Evolutionary conservation across 2,797 vertebrate genomes (phyloP).

Genomic region (Malacoraja senta): DNA sequence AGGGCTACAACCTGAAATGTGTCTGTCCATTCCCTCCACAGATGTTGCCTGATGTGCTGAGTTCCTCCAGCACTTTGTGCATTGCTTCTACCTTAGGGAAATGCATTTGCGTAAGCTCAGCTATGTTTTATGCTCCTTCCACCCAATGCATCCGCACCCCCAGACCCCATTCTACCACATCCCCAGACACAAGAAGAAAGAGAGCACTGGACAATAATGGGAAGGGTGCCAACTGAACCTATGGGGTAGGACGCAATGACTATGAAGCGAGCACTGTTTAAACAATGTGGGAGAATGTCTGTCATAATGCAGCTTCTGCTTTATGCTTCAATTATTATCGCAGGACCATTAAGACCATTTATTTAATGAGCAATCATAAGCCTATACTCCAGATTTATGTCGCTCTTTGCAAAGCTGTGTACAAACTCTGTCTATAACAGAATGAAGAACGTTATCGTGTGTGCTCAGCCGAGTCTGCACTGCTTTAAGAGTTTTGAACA

Average conservation of each 20-base stretch:
- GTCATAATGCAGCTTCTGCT: neutral
- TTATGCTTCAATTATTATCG: neutral
- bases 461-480: neutral
- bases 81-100: too few species aligned
- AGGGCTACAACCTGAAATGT: too few species aligned
- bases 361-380: neutral
- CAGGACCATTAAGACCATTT: neutral
- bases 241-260: too few species aligned
- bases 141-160: neutral
- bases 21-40: too few species aligned
- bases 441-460: neutral
- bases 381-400: neutral
- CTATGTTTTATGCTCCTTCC: neutral
- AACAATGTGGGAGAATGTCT: neutral
- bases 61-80: too few species aligned
- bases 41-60: too few species aligned
- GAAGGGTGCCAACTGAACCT: neutral
- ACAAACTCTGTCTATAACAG: neutral
- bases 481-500: neutral
- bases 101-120: neutral
- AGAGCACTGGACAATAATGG: neutral
- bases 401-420: too few species aligned
- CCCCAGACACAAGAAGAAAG: neutral
- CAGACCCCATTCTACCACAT: too few species aligned
- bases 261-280: neutral